Percentiles rank a stretch among this genome's conserved stretches.
Evolutionary conservation across 2,888 invertebrate species (phyloP).

Genomic region (Parnassius apollo): DNA sequence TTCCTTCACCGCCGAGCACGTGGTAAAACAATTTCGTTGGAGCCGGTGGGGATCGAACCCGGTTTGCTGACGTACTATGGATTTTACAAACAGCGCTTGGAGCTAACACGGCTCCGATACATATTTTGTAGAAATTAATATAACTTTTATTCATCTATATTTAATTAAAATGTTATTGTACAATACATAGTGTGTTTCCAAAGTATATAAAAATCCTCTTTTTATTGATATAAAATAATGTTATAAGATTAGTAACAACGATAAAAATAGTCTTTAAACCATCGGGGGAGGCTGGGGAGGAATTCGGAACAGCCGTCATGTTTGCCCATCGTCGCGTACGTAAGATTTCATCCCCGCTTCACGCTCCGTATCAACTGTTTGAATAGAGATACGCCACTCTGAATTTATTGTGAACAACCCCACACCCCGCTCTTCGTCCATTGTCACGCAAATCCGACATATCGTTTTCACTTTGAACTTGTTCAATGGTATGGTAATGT

Average conservation of each 20-base stretch:
- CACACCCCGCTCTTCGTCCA: constrained; percentile 38
- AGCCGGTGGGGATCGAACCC: too few relatives aligned
- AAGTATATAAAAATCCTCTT: neutral
- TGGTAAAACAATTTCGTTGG: too few relatives aligned
- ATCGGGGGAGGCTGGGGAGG: constrained; percentile 35
- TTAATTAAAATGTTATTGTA: too few relatives aligned
- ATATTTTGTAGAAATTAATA: too few relatives aligned
- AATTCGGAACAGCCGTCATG: constrained; percentile 43
- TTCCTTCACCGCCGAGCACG: too few relatives aligned
- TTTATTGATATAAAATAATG: constrained; percentile 6
- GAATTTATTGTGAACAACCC: constrained; percentile 70
- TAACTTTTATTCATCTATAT: too few relatives aligned
- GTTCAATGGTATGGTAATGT: constrained; percentile 70
- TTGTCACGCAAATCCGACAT: constrained; percentile 75
- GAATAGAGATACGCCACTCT: constrained; percentile 76
- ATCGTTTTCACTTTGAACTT: constrained; percentile 73
- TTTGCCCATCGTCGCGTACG: constrained; percentile 67
- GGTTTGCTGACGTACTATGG: too few relatives aligned
- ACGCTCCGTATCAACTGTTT: constrained; percentile 75
- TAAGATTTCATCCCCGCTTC: constrained; percentile 66
- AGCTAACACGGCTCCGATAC: too few relatives aligned
- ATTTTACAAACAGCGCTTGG: too few relatives aligned
- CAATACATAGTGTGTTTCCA: neutral
- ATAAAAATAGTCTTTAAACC: constrained; percentile 19
- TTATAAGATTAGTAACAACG: constrained; percentile 23